Percentiles rank a stretch among this genome's conserved stretches.
These are phyloP conservation scores for Rhodophaea formosa DNA, from an alignment of 2,888 invertebrate species.

Conservation along the genomic window DNA sequence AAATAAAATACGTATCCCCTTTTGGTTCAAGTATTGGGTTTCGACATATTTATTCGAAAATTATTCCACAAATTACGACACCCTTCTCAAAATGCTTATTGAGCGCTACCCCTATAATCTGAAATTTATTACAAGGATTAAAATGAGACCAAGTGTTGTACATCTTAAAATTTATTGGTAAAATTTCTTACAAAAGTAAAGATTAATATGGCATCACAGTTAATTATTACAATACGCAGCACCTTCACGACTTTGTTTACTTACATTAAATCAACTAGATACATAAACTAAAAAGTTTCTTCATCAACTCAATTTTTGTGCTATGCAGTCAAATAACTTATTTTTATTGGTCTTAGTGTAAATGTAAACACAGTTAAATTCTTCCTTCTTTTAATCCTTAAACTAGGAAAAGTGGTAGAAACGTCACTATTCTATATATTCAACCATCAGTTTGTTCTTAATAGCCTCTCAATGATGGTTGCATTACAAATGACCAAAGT, in stretches of 20 bases:
- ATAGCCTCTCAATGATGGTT: too few relatives aligned
- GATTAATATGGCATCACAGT: slow-evolving; percentile 37
- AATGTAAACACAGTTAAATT: too few relatives aligned
- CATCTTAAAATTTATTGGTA: slow-evolving; percentile 14
- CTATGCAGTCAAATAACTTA: too few relatives aligned
- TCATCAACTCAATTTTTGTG: not conserved
- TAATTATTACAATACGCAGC: slow-evolving; percentile 29
- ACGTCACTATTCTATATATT: too few relatives aligned
- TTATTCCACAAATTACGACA: not conserved
- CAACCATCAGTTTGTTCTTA: too few relatives aligned
- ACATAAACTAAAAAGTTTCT: not conserved
- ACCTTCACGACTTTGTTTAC: slow-evolving; percentile 21
- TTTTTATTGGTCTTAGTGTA: too few relatives aligned
- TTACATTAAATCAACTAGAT: slow-evolving; percentile 17
- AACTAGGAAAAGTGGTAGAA: too few relatives aligned
- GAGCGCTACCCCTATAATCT: slow-evolving; percentile 7
- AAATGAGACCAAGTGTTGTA: slow-evolving; percentile 16
- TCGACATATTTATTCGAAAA: not conserved
- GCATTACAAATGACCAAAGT: too few relatives aligned
- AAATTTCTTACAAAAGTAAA: slow-evolving; percentile 20
- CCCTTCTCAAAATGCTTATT: slow-evolving; percentile 2
- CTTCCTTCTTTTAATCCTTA: too few relatives aligned
- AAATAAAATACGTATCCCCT: too few relatives aligned
- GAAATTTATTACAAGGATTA: slow-evolving; percentile 7
- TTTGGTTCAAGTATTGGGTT: not conserved